phyloP scores from a whole-genome alignment of 2,797 vertebrate species.

The Pangasius mekongensis region DNA sequence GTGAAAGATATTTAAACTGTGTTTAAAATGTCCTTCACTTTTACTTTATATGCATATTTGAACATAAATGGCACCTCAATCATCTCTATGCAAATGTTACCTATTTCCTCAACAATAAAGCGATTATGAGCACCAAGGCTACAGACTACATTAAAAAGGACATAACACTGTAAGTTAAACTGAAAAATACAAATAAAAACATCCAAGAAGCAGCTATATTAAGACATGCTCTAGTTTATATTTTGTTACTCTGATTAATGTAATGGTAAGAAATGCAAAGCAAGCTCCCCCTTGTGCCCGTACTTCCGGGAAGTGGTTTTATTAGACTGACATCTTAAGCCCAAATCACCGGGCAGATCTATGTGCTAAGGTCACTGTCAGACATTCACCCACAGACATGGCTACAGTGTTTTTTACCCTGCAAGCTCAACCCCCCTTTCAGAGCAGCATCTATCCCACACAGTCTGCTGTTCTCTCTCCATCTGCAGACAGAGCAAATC shows the following conservation, averaged over 20 bases:
- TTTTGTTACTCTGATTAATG: neutral
- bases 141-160: neutral
- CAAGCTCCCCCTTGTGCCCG: neutral
- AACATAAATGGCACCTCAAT: neutral
- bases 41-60: too few relatives aligned
- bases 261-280: neutral
- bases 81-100: neutral
- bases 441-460: neutral
- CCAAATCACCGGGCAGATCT: slow-evolving; percentile 63
- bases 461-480: neutral
- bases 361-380: slow-evolving; percentile 63
- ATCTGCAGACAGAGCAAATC: neutral
- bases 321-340: slow-evolving; percentile 58
- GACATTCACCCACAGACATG: slow-evolving; percentile 43
- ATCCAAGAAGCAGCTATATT: neutral
- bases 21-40: neutral
- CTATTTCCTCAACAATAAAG: neutral
- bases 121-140: neutral
- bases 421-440: slow-evolving; percentile 7
- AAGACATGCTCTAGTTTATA: neutral
- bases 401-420: slow-evolving; percentile 34
- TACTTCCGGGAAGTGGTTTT: slow-evolving; percentile 61
- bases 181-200: neutral
- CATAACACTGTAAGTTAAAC: neutral
- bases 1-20: neutral